Base-by-base conservation (phyloP, 2,888 invertebrate genomes). In the Athetis lepigone region DNA sequence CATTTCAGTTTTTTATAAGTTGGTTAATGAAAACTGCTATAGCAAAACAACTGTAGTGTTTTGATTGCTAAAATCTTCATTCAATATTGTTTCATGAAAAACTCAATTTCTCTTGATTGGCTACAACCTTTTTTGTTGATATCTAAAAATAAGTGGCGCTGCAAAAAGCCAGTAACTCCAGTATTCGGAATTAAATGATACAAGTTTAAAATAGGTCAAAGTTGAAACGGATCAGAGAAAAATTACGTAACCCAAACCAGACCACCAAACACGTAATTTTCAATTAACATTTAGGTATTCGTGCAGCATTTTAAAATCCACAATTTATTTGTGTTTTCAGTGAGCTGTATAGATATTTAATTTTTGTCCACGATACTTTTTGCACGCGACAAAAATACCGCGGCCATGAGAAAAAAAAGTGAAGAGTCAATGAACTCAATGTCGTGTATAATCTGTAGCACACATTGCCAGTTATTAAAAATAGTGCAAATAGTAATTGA, bases 331-430 rank as follows among this genome's bases (percentile, higher is more conserved):
- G 42, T 40, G n/a, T 66, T 70, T 70, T 73, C 68, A 58, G 73
- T 51, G n/a, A 49, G 37, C 47, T 52, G 47, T 74, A 7, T 42
- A 59, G 43, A 27, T 51, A 61, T 60, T 55, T 33, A 36, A 43
- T 75, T 72, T 77, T 68, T 67, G 66, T 70, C 21, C 37, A 36
- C 66, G 19, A 42, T 62, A 63, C 65, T 71, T 73, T 78, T 75
- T 78, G 62, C 80, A 80, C 73, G 81, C 75, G 71, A 80, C 79
- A 63, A 52, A 80, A 80, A 80, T 80, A 80, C 59, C 58, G 42
- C 79, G 47, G 43, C 40, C 67, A 16, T 55, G 56, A 47, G 67
- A 75, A 78, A 67, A 72, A 78, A 80, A 77, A 76, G 16, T 43
- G 4, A 9, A 64, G 59, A 67, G 80, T 72, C 81, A 55, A 39